These are phyloP conservation scores for Gavialis gangeticus DNA, from an alignment of 2,113 vertebrate genomes.

Conservation along the genomic window DNA sequence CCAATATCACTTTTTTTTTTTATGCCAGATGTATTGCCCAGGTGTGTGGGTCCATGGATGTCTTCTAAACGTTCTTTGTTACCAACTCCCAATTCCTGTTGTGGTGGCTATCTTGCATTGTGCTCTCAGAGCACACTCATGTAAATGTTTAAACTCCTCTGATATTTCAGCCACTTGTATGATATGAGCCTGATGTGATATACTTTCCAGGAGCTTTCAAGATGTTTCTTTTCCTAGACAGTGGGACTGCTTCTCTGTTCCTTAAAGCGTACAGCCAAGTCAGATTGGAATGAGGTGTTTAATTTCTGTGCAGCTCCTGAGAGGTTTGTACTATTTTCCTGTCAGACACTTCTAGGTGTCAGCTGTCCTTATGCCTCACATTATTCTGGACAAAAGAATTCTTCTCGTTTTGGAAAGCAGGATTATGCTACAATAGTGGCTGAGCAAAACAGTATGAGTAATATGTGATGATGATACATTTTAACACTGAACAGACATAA, in stretches of 20 bases:
- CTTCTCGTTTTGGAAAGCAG: background rate
- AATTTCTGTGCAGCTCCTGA: background rate
- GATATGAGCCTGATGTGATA: background rate
- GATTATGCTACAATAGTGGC: background rate
- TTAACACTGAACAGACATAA: background rate
- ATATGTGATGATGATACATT: background rate
- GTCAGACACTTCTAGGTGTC: background rate
- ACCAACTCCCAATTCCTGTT: background rate
- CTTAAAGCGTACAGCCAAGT: background rate
- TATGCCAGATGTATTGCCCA: background rate
- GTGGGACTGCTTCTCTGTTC: background rate
- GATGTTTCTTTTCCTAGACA: background rate
- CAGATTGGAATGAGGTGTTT: background rate
- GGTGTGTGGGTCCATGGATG: background rate
- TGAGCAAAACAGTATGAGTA: slow-evolving; percentile 5
- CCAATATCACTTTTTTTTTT: background rate
- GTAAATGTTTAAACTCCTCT: background rate
- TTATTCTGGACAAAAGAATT: background rate
- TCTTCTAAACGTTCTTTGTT: background rate
- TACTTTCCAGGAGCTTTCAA: background rate
- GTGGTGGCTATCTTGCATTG: background rate
- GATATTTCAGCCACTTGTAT: background rate
- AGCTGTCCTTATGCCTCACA: background rate
- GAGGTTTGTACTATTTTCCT: background rate
- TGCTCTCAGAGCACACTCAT: background rate